Evolutionary conservation across 2,888 invertebrate species (phyloP), one percentile per base, ranked within the genome.

Genomic region (Eilema depressum): DNA sequence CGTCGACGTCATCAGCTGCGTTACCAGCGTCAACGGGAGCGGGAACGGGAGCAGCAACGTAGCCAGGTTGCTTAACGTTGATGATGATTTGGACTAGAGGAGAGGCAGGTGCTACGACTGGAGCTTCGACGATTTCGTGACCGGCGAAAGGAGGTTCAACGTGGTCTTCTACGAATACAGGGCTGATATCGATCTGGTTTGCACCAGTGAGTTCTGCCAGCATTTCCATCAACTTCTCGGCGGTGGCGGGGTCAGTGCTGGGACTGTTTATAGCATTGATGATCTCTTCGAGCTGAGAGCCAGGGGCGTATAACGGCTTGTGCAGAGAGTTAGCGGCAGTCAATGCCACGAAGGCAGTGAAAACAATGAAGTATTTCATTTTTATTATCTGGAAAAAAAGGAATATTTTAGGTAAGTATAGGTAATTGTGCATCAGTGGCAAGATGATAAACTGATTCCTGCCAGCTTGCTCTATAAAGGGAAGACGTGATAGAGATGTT

Each of bases 221-320:
- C 77, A 85, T 86, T 56, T 86, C 76, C 33, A 88, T 85, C 12
- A 90, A 82, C 17, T 87, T 82, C n/a, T 74, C 79, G 28, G 87
- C 89, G 82, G 89, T 89, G 71, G 87, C 88, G 61, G 90, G 90
- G 86, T 90, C 86, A 53, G 91, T 89, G 86, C 70, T 87, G 74
- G 91, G 90, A 84, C 87, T 88, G 66, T 87, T 70, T 85, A 90
- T 90, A 63, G 91, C 89, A 23, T 85, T 86, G 11, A 91, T 62
- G 71, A 90, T 87, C 25, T 86, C 86, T 60, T 84, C 84, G 26
- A 89, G 12, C 25, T 65, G 30, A 23, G 33, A 0, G 8, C 2
- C n/a, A 0, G 30, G 1, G 0, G 25, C 26, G 2, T 5, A 17
- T 11, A 63, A n/a, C 75, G 66, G 62, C 37, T 73, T 75, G 68